phyloP scores from a whole-genome alignment of 2,113 vertebrate genomes.

The Spermophilus dauricus region DNA sequence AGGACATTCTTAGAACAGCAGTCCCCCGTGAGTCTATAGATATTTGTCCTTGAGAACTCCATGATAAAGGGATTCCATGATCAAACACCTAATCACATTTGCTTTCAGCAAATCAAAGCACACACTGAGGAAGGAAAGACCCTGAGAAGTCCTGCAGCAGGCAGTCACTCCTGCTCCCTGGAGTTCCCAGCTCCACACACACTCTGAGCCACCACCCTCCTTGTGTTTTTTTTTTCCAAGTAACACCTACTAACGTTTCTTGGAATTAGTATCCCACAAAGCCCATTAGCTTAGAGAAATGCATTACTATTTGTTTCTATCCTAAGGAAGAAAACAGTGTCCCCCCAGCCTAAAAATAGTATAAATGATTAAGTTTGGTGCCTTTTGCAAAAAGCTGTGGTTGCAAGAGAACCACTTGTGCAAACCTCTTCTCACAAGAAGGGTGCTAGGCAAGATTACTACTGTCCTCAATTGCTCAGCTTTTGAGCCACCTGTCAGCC shows the following conservation, averaged over 20 bases:
- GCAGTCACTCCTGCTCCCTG: background rate
- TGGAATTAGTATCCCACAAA: background rate
- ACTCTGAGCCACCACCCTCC: background rate
- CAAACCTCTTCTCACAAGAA: background rate
- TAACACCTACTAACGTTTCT: background rate
- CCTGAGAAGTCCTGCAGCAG: background rate
- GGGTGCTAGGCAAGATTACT: background rate
- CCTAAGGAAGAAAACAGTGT: background rate
- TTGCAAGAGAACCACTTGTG: background rate
- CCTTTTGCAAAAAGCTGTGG: background rate
- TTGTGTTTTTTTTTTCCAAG: background rate
- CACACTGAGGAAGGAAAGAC: background rate
- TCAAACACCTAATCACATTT: background rate
- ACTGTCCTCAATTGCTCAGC: background rate
- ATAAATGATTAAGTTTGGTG: background rate
- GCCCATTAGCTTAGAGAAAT: background rate
- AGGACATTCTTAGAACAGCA: background rate
- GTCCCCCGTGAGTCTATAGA: background rate
- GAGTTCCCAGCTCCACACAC: background rate
- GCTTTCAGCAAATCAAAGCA: background rate
- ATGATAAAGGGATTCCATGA: slow-evolving; percentile 47
- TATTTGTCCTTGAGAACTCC: background rate
- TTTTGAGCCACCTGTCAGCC: background rate
- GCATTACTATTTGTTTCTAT: background rate
- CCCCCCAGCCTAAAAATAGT: background rate